phyloP scores from a whole-genome alignment of 2,888 invertebrate species.

The Magallana nippona region DNA sequence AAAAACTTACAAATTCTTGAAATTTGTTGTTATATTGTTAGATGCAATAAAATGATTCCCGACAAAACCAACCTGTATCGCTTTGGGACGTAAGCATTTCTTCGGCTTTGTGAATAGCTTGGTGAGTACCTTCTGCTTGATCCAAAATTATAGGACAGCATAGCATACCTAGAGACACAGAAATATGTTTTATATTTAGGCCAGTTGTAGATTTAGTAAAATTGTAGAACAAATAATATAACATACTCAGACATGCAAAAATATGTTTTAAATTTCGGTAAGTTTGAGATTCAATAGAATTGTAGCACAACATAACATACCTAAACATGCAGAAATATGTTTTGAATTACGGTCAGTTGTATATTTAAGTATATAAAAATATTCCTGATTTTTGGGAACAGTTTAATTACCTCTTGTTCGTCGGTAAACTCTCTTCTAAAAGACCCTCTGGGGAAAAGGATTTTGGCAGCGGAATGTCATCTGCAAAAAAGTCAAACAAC shows the following conservation, averaged over 20 bases:
- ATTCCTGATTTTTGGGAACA: too few relatives aligned
- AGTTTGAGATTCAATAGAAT: too few relatives aligned
- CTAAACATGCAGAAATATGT: too few relatives aligned
- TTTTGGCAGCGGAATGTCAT: neutral
- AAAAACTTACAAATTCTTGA: too few relatives aligned
- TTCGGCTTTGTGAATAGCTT: neutral
- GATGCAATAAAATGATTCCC: neutral
- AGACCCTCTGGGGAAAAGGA: neutral
- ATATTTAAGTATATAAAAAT: too few relatives aligned
- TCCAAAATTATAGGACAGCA: slow-evolving; percentile 13
- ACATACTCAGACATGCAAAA: too few relatives aligned
- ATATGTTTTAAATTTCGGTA: too few relatives aligned
- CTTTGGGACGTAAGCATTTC: neutral
- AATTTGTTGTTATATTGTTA: neutral
- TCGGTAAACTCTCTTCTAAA: neutral
- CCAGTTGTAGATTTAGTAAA: too few relatives aligned
- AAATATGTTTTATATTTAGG: too few relatives aligned
- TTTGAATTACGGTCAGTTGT: too few relatives aligned
- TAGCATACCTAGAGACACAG: neutral
- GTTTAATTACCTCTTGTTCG: neutral
- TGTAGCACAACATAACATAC: too few relatives aligned
- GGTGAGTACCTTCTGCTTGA: neutral
- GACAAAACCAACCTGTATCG: neutral
- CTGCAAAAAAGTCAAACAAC: neutral
- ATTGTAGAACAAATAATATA: too few relatives aligned